A percentile compares a stretch with the other conserved stretches of the same genome.
phyloP scores from a whole-genome alignment of 2,113 vertebrate species.

The Cygnus buccinator region DNA sequence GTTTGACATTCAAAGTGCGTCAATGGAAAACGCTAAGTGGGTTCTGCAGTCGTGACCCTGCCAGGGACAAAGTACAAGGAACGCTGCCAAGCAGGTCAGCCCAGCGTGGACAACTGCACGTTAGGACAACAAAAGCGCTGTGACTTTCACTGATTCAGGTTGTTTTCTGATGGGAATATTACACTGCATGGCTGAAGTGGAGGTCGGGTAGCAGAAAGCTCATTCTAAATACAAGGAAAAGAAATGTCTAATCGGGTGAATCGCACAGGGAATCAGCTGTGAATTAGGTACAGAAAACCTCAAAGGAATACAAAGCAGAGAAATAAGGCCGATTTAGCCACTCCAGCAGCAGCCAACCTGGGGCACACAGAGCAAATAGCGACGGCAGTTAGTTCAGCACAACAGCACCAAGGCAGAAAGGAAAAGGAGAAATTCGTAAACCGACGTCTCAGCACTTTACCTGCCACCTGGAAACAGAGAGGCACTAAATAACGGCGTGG shows the following conservation, averaged over 20 bases:
- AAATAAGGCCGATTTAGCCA: neutral
- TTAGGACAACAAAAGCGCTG: neutral
- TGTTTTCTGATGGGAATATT: neutral
- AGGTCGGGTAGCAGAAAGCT: neutral
- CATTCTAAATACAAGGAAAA: neutral
- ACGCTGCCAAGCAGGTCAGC: neutral
- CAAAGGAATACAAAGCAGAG: neutral
- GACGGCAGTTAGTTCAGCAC: neutral
- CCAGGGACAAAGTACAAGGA: neutral
- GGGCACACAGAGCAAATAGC: neutral
- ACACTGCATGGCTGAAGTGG: neutral
- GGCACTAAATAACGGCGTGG: neutral
- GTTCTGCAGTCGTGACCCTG: neutral
- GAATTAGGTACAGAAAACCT: neutral
- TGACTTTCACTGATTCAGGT: neutral
- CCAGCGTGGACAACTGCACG: neutral
- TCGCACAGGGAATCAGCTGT: neutral
- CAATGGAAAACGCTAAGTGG: neutral
- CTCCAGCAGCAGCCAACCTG: neutral
- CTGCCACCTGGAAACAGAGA: neutral
- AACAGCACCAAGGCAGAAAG: neutral
- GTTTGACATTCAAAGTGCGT: neutral
- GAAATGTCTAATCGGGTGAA: neutral
- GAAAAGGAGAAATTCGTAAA: neutral
- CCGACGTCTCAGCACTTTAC: neutral